phyloP scores from a whole-genome alignment of 1,140 invertebrate species.

The Pseudachorutes palmiensis region DNA sequence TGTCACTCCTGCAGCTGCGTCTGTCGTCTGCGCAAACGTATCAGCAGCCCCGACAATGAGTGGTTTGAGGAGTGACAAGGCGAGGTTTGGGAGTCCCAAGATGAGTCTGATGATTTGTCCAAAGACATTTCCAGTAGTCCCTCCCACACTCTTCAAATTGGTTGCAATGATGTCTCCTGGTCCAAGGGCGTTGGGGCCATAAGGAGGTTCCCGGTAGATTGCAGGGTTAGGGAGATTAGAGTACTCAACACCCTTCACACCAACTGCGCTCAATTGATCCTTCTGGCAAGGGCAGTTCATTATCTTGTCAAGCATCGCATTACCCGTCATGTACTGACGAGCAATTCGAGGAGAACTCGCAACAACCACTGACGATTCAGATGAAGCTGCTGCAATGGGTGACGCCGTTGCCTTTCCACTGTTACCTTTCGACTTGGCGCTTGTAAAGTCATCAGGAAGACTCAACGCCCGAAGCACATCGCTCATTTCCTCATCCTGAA shows the following conservation, averaged over 20 bases:
- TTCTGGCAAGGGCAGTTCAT: constrained; percentile 39
- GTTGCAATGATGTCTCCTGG: constrained; percentile 38
- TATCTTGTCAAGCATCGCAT: constrained; percentile 38
- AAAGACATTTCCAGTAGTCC: constrained; percentile 39
- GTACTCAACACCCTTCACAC: constrained; percentile 37
- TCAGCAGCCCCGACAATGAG: constrained; percentile 38
- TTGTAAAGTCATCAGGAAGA: constrained; percentile 34
- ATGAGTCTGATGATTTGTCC: constrained; percentile 37
- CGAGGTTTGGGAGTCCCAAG: constrained; percentile 36
- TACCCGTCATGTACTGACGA: constrained; percentile 38
- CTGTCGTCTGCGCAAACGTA: constrained; percentile 39
- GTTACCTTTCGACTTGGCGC: constrained; percentile 11
- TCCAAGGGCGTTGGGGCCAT: constrained; percentile 37
- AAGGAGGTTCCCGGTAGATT: constrained; percentile 37
- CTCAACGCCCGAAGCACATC: constrained; percentile 36
- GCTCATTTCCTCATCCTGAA: constrained; percentile 31
- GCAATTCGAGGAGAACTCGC: constrained; percentile 32
- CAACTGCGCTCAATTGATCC: constrained; percentile 35
- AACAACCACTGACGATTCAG: constrained; percentile 15
- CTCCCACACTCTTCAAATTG: constrained; percentile 38
- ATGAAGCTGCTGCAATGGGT: constrained; percentile 20
- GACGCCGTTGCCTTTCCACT: not conserved
- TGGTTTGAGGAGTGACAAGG: constrained; percentile 37
- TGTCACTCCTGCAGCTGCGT: constrained; percentile 38
- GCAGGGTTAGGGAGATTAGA: constrained; percentile 37